Evolutionary conservation across 2,113 vertebrate genomes (phyloP), one percentile per base, ranked within the genome.

Genomic region (Thalassarche chlororhynchos): DNA sequence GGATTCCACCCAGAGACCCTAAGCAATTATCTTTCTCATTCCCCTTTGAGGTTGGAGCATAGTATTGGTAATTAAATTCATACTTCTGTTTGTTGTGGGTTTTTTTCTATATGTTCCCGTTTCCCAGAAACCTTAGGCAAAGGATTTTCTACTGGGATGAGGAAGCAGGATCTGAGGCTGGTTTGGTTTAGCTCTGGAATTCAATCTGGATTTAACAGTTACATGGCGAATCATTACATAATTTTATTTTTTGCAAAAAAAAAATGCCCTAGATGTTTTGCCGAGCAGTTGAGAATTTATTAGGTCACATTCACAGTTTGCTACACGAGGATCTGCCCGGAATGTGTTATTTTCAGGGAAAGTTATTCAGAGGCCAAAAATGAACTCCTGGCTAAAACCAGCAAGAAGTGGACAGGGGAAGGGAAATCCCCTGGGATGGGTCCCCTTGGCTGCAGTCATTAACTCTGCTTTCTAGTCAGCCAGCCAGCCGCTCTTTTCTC

Each of bases 41-140:
- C 85, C 71, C 93, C 75, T 85, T 81, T 74, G 96, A 95, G 93
- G 87, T 1, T 77, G 75, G 26, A 91, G 90, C 66, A 88, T 74
- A 96, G 91, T 95, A 96, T 94, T 97, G 96, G 94, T 96, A 97
- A 96, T 96, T 96, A 97, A 97, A 95, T 96, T 96, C 96, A 95
- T 93, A 60, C 81, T 95, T 89, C 91, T 97, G 93, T 96, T 97
- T 95, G 95, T 96, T 97, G 79, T 96, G 79, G 44, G 44, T 44
- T 46, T 64, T 93, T 93, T 81, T 14, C 58, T 76, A 4, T 49
- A 89, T 51, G 92, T 79, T 97, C 79, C 88, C 57, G 57, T 92
- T 97, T 95, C 84, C 86, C 76, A 93, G 94, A 97, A 97, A 97
- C 17, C 85, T 82, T 82, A 74, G 55, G 78, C 28, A 62, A 75